Conservation (phyloP, 2,113 vertebrate genomes). For the Lophura nycthemera region DNA sequence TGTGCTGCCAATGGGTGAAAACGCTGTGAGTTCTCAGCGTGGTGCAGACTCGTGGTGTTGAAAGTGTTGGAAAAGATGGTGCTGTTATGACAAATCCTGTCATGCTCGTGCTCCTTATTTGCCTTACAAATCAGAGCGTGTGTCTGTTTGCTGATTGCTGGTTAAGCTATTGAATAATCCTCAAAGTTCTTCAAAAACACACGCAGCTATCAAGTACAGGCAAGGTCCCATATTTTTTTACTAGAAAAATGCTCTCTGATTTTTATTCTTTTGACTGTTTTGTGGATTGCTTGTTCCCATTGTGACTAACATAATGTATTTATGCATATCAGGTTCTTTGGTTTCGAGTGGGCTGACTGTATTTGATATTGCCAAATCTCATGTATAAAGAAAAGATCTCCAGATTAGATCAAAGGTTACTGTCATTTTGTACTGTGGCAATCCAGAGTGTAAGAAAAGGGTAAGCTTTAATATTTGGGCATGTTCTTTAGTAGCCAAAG, state of each 20-base stretch:
- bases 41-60: neutral
- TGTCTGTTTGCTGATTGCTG: neutral
- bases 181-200: neutral
- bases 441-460: neutral
- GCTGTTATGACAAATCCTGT: neutral
- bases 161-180: neutral
- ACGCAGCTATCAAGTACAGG: neutral
- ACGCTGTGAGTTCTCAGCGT: neutral
- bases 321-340: neutral
- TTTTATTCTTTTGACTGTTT: neutral
- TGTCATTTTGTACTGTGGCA: slow-evolving; percentile 42
- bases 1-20: neutral
- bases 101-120: neutral
- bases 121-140: neutral
- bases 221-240: neutral
- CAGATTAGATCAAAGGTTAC: slow-evolving; percentile 29
- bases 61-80: neutral
- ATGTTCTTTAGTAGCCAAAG: slow-evolving; percentile 5
- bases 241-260: neutral
- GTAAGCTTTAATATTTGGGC: slow-evolving; percentile 11
- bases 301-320: neutral
- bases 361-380: slow-evolving; percentile 26
- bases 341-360: neutral
- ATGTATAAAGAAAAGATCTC: slow-evolving; percentile 6
- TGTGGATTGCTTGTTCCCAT: neutral